Evolutionary conservation across 2,888 invertebrate species (phyloP).

Genomic region (Sthenelais limicola): DNA sequence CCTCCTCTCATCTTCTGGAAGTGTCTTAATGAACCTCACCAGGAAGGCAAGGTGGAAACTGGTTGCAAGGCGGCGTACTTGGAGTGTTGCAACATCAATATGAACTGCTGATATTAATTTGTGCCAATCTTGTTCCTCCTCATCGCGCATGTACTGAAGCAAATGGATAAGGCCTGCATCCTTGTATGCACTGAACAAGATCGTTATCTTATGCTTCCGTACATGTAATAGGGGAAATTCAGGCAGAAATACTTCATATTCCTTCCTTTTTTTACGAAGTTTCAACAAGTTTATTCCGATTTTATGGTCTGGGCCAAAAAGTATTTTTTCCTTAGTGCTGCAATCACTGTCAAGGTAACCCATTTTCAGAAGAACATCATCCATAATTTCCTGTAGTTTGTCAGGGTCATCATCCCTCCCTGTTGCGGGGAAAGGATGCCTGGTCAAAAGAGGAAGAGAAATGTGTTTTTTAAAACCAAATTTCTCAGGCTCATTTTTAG

Average conservation of each 20-base stretch:
- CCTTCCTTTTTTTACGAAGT: slow-evolving; percentile 23
- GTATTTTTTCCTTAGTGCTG: slow-evolving; percentile 35
- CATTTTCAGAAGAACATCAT: slow-evolving; percentile 46
- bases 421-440: slow-evolving; percentile 51
- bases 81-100: neutral
- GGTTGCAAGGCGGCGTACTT: slow-evolving; percentile 29
- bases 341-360: slow-evolving; percentile 1
- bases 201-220: slow-evolving; percentile 7
- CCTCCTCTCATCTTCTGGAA: neutral
- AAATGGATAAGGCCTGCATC: slow-evolving; percentile 17
- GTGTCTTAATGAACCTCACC: neutral
- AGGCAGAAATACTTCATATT: slow-evolving; percentile 43
- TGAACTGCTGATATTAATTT: slow-evolving; percentile 4
- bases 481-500: too few species aligned
- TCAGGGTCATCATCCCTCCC: slow-evolving; percentile 49
- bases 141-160: slow-evolving; percentile 13
- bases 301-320: slow-evolving; percentile 51
- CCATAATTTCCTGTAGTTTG: slow-evolving; percentile 45
- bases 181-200: slow-evolving; percentile 13
- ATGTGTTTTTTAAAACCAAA: slow-evolving; percentile 39
- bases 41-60: slow-evolving; percentile 17
- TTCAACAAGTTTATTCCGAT: slow-evolving; percentile 46
- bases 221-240: neutral
- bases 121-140: slow-evolving; percentile 12
- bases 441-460: slow-evolving; percentile 42